phyloP scores from a whole-genome alignment of 2,113 vertebrate genomes.

The Otus sunia region DNA sequence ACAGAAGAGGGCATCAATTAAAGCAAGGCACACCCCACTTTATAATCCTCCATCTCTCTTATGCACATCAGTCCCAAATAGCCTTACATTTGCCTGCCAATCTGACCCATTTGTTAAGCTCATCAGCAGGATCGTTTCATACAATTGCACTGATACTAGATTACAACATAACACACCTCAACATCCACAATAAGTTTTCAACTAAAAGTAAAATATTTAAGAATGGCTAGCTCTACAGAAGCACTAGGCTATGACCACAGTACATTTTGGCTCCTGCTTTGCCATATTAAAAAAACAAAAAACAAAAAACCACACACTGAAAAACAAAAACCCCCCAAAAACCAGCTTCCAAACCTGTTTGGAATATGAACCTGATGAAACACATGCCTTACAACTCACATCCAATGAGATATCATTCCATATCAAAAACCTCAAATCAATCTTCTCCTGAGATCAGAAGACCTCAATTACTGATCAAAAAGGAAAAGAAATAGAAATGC shows the following conservation, averaged over 20 bases:
- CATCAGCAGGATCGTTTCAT: not conserved
- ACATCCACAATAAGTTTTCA: not conserved
- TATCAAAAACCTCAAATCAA: not conserved
- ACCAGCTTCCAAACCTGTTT: not conserved
- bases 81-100: not conserved
- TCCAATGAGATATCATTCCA: not conserved
- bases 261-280: not conserved
- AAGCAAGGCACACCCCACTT: not conserved
- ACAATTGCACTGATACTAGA: not conserved
- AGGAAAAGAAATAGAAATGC: not conserved
- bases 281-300: not conserved
- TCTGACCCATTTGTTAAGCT: not conserved
- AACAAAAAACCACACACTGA: not conserved
- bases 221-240: not conserved
- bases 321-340: not conserved
- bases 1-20: not conserved
- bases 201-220: not conserved
- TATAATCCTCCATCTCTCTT: not conserved
- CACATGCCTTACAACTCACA: not conserved
- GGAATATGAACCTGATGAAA: not conserved
- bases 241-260: not conserved
- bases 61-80: not conserved
- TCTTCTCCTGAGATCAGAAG: not conserved
- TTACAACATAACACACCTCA: not conserved
- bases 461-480: not conserved